Percentiles rank a stretch among this genome's conserved stretches.
phyloP scores from a whole-genome alignment of 53 echinoderm and acorn worm genomes.

The Glandiceps talaboti region DNA sequence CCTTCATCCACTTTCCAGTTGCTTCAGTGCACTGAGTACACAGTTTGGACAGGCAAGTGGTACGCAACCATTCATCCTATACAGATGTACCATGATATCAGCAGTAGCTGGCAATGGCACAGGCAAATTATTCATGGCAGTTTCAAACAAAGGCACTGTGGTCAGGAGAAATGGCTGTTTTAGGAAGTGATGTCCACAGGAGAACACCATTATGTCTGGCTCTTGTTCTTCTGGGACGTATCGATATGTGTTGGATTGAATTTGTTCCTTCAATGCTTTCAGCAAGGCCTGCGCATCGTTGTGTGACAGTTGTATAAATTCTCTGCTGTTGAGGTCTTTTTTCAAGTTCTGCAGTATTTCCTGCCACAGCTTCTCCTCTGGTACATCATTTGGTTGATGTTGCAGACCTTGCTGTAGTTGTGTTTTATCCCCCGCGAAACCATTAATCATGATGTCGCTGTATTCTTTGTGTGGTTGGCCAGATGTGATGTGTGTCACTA shows the following conservation, averaged over 20 bases:
- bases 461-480: slow-evolving; percentile 26
- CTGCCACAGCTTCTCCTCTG: slow-evolving; percentile 69
- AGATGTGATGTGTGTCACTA: slow-evolving; percentile 29
- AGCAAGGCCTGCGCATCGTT: slow-evolving; percentile 33
- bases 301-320: slow-evolving; percentile 28
- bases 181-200: slow-evolving; percentile 67
- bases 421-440: background rate
- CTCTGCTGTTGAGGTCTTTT: slow-evolving; percentile 36
- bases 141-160: slow-evolving; percentile 26
- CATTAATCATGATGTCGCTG: background rate
- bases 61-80: slow-evolving; percentile 34
- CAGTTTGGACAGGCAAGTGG: slow-evolving; percentile 60
- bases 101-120: slow-evolving; percentile 48
- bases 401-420: background rate
- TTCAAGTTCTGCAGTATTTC: slow-evolving; percentile 63
- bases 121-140: slow-evolving; percentile 45
- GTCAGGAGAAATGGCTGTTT: slow-evolving; percentile 25
- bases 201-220: slow-evolving; percentile 36
- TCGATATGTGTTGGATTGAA: background rate
- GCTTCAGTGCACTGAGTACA: slow-evolving; percentile 46
- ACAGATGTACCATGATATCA: slow-evolving; percentile 41
- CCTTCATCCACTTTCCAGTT: no score
- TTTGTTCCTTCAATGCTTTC: slow-evolving; percentile 1
- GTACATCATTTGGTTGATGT: slow-evolving; percentile 10
- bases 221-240: slow-evolving; percentile 13